Percentiles rank a stretch among this genome's conserved stretches.
phyloP scores from a whole-genome alignment of 1,140 invertebrate species.

The Eumeta japonica region DNA sequence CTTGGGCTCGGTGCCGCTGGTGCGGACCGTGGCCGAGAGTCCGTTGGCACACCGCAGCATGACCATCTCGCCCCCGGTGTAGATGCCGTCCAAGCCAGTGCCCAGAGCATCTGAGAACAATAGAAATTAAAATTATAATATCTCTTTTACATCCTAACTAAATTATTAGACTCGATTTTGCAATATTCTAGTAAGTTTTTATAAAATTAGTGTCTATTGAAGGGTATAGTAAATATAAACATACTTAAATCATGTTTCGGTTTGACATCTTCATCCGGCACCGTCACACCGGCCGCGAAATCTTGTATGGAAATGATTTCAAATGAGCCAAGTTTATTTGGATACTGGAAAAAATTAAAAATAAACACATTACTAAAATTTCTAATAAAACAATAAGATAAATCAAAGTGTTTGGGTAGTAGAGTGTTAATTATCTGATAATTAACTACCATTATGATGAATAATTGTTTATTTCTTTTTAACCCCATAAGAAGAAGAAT shows the following conservation, averaged over 20 bases:
- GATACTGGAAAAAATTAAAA: conserved; percentile 67
- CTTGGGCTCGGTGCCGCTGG: conserved; percentile 98
- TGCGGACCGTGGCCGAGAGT: conserved; percentile 83
- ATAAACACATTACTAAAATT: conserved; percentile 1
- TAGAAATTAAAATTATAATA: not conserved
- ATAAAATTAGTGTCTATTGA: not conserved
- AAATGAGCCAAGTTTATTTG: conserved; percentile 71
- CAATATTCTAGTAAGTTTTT: not conserved
- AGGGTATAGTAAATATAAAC: not conserved
- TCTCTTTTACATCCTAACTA: not conserved
- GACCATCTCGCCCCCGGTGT: conserved; percentile 87
- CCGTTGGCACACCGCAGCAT: conserved; percentile 91
- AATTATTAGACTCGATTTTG: not conserved
- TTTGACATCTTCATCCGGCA: conserved; percentile 21
- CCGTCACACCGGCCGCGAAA: conserved; percentile 77
- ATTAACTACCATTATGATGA: too few species aligned
- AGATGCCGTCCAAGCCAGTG: conserved; percentile 42
- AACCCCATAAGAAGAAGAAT: too few species aligned
- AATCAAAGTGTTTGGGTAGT: too few species aligned
- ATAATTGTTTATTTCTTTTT: too few species aligned
- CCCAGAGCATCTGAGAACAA: conserved; percentile 28
- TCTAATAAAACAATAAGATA: too few species aligned
- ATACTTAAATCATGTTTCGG: conserved; percentile 27
- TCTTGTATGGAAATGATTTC: conserved; percentile 78
- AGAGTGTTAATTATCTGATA: too few species aligned